These are phyloP conservation scores for Hypanus sabinus DNA, from an alignment of 2,113 vertebrate species.

Conservation along the genomic window DNA sequence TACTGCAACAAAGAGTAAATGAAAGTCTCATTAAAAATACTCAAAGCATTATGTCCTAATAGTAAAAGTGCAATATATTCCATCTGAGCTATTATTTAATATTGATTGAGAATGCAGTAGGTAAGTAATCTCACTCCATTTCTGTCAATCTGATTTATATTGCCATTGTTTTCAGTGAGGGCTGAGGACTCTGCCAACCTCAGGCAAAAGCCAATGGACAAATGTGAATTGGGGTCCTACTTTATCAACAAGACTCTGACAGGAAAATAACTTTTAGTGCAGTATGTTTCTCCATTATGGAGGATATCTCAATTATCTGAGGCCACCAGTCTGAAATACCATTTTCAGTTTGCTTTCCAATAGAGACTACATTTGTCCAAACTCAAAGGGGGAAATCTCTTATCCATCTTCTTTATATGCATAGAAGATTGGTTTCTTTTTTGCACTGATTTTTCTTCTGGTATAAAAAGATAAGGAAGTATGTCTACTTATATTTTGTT, in stretches of 20 bases:
- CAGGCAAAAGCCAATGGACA: background rate
- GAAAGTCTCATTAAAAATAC: conserved; percentile 38
- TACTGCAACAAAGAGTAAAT: conserved; percentile 52
- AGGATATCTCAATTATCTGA: background rate
- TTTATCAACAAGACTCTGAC: background rate
- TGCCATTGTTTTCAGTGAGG: background rate
- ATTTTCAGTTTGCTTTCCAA: background rate
- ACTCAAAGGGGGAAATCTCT: background rate
- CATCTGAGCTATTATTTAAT: background rate
- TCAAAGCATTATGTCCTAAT: background rate
- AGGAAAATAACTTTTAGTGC: background rate
- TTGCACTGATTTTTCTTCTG: background rate
- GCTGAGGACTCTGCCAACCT: background rate
- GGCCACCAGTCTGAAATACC: background rate
- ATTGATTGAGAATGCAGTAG: background rate
- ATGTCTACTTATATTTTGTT: background rate
- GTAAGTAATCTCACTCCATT: background rate
- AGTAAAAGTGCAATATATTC: background rate
- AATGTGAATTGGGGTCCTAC: background rate
- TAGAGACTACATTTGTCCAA: background rate
- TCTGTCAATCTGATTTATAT: background rate
- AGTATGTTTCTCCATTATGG: background rate
- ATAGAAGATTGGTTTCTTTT: background rate
- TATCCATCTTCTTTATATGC: background rate
- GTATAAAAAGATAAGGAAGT: background rate